A percentile compares a stretch with the other conserved stretches of the same genome.
Conservation (phyloP, 2,888 invertebrate species). For the Agriopis leucophaearia region DNA sequence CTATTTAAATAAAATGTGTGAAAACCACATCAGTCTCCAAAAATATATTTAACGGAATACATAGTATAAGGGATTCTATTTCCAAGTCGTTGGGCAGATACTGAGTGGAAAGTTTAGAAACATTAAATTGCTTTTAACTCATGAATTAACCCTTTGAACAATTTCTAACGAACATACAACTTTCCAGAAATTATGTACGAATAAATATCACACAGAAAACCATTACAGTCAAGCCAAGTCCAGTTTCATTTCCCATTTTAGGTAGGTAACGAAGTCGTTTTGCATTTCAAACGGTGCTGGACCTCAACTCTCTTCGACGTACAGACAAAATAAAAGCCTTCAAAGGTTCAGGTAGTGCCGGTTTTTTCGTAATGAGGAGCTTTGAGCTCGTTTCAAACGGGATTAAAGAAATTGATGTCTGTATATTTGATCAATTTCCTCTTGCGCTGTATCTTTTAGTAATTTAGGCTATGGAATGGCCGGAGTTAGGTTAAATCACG, state of each 20-base stretch:
- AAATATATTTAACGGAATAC: no score
- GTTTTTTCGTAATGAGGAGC: constrained; percentile 9
- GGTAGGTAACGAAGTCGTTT: constrained; percentile 9
- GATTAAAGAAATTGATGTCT: neutral
- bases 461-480: no score
- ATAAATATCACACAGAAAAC: constrained; percentile 2
- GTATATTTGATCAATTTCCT: no score
- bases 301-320: constrained; percentile 11
- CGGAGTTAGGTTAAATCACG: no score
- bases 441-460: no score
- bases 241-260: constrained; percentile 2
- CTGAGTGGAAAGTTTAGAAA: no score
- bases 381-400: constrained; percentile 7
- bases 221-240: neutral
- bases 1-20: no score
- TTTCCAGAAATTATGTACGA: neutral
- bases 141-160: constrained; percentile 1
- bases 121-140: neutral
- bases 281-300: constrained; percentile 44
- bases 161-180: neutral
- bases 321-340: constrained; percentile 7
- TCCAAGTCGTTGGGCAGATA: no score
- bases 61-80: no score
- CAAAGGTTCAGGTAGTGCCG: constrained; percentile 9
- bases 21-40: no score